These are phyloP conservation scores for Dolichopus griseipennis DNA, from an alignment of 2,888 invertebrate genomes.

Conservation along the genomic window DNA sequence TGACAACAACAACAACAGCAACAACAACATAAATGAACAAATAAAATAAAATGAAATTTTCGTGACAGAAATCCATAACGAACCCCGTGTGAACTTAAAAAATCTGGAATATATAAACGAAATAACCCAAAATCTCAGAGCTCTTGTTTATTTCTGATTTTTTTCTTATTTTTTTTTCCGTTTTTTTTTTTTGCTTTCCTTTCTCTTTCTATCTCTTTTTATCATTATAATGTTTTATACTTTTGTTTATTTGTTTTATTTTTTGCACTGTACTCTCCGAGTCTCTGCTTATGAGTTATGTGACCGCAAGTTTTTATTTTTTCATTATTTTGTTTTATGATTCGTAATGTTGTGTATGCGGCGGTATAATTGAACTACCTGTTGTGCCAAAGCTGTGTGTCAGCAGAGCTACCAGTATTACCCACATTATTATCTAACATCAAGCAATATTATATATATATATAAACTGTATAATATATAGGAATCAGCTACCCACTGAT, in stretches of 20 bases:
- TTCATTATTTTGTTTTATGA: too few relatives aligned
- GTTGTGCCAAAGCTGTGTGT: not conserved
- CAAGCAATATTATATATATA: too few relatives aligned
- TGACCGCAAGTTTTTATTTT: too few relatives aligned
- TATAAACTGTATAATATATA: too few relatives aligned
- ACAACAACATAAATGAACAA: not conserved
- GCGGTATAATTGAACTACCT: not conserved
- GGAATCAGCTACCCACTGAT: too few relatives aligned
- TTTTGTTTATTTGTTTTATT: too few relatives aligned
- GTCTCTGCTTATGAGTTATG: too few relatives aligned
- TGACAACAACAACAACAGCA: not conserved
- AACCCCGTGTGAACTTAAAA: conserved; percentile 38
- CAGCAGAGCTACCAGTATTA: not conserved
- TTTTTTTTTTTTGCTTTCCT: too few relatives aligned
- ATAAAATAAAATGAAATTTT: conserved; percentile 35
- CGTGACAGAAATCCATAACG: conserved; percentile 42
- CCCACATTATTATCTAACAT: not conserved
- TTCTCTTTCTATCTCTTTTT: not conserved
- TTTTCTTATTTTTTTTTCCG: not conserved
- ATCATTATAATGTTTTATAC: not conserved
- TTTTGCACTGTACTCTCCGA: too few relatives aligned
- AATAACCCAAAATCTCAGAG: not conserved
- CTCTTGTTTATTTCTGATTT: not conserved
- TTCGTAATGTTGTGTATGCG: too few relatives aligned
- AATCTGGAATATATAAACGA: not conserved